A percentile compares a stretch with the other conserved stretches of the same genome.
Evolutionary conservation across 2,113 vertebrate genomes (phyloP).

Genomic region (Alosa alosa): DNA sequence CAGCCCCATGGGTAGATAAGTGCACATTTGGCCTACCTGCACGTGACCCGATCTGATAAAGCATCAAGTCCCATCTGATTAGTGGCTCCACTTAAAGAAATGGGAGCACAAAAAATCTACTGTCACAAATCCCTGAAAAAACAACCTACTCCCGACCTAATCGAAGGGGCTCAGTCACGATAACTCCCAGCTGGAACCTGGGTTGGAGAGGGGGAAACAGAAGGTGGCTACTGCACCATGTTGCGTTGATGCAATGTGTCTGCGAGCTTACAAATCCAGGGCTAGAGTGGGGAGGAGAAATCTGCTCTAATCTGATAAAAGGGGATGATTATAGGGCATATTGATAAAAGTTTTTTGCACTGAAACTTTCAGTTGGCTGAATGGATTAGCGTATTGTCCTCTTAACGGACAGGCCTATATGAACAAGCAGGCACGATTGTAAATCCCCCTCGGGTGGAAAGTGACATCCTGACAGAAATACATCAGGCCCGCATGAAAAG

Average conservation of each 20-base stretch:
- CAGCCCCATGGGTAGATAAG: not conserved
- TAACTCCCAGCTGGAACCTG: conserved; percentile 20
- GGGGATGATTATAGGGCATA: conserved; percentile 59
- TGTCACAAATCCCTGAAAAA: conserved; percentile 35
- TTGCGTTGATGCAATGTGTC: conserved; percentile 27
- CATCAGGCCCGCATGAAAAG: not conserved
- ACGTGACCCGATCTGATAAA: not conserved
- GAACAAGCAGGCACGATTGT: not conserved
- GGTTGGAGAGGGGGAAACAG: conserved; percentile 19
- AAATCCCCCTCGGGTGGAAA: not conserved
- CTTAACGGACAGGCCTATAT: conserved; percentile 34
- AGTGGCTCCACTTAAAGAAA: conserved; percentile 40
- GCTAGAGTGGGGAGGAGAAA: conserved; percentile 27
- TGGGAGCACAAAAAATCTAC: conserved; percentile 41
- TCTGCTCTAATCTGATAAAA: conserved; percentile 68
- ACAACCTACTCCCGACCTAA: conserved; percentile 5
- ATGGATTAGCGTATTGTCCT: conserved; percentile 54
- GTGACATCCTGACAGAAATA: not conserved
- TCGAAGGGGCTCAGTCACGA: not conserved
- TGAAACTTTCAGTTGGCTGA: conserved; percentile 46
- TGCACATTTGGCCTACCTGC: conserved; percentile 37
- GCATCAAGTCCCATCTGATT: conserved; percentile 32
- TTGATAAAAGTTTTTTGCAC: conserved; percentile 45
- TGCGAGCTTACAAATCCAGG: conserved; percentile 27
- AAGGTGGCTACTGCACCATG: not conserved